These are phyloP conservation scores for Danionella cerebrum DNA, from an alignment of 2,113 vertebrate species.

Conservation along the genomic window DNA sequence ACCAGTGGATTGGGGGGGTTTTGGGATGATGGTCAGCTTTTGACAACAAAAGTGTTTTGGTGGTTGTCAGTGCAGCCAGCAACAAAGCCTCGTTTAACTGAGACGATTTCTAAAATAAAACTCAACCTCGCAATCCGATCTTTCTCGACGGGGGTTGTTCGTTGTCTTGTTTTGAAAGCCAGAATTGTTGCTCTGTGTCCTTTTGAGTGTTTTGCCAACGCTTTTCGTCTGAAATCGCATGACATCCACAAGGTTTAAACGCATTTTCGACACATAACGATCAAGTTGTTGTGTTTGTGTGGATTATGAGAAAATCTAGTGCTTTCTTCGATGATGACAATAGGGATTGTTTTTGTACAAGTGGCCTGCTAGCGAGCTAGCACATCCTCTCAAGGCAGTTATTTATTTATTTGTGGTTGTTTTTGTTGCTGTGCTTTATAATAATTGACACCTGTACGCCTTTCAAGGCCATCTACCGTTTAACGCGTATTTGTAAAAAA, in stretches of 20 bases:
- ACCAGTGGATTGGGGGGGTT: neutral
- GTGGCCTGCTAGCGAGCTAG: slow-evolving; percentile 24
- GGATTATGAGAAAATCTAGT: neutral
- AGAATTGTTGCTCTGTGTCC: slow-evolving; percentile 11
- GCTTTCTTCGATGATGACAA: neutral
- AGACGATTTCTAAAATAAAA: neutral
- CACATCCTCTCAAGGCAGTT: slow-evolving; percentile 4
- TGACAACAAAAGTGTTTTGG: slow-evolving; percentile 42
- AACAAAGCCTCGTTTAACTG: neutral
- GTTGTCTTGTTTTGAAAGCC: slow-evolving; percentile 11
- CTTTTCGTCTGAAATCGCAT: neutral
- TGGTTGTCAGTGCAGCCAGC: slow-evolving; percentile 14
- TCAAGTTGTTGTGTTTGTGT: neutral
- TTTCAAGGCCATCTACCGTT: neutral
- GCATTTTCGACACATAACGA: neutral
- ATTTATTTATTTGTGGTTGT: slow-evolving; percentile 23
- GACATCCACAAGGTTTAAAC: neutral
- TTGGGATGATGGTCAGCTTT: slow-evolving; percentile 24
- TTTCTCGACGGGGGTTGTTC: neutral
- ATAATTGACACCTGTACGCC: neutral
- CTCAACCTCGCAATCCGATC: neutral
- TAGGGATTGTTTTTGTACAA: neutral
- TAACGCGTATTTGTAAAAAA: neutral
- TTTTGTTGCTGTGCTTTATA: neutral
- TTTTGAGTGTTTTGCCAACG: slow-evolving; percentile 13